Evolutionary conservation across 2,113 vertebrate genomes (phyloP).

Genomic region (Tragelaphus scriptus): DNA sequence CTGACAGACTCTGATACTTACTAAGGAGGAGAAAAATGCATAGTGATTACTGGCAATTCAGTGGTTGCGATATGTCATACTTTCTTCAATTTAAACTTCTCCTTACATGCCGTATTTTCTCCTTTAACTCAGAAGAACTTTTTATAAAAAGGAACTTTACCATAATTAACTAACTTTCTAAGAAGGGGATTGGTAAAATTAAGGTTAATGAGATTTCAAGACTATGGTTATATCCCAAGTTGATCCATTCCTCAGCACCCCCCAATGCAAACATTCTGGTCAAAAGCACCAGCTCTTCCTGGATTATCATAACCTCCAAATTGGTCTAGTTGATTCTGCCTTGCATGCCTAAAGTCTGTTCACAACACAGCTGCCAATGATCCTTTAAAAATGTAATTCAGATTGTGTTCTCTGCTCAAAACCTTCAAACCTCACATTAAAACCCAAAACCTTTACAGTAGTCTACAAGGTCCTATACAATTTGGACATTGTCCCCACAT

Average conservation of each 20-base stretch:
- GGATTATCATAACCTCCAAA: neutral
- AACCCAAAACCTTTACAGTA: neutral
- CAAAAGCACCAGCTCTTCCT: neutral
- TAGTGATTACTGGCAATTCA: neutral
- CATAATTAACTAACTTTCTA: neutral
- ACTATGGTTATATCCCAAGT: neutral
- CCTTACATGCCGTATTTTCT: neutral
- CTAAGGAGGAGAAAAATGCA: neutral
- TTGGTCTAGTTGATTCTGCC: neutral
- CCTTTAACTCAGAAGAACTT: neutral
- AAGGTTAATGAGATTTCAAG: neutral
- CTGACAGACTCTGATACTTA: neutral
- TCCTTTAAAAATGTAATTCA: neutral
- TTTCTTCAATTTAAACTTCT: neutral
- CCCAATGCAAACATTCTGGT: neutral
- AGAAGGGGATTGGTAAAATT: neutral
- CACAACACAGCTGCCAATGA: neutral
- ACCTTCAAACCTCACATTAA: neutral
- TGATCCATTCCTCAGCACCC: neutral
- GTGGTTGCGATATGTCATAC: neutral
- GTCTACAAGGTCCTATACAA: neutral
- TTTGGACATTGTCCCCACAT: neutral
- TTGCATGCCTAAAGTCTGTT: neutral
- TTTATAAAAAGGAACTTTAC: neutral
- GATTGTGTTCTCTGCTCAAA: neutral